Conservation (phyloP, 2,797 vertebrate genomes). For the Phataginus tetradactyla region DNA sequence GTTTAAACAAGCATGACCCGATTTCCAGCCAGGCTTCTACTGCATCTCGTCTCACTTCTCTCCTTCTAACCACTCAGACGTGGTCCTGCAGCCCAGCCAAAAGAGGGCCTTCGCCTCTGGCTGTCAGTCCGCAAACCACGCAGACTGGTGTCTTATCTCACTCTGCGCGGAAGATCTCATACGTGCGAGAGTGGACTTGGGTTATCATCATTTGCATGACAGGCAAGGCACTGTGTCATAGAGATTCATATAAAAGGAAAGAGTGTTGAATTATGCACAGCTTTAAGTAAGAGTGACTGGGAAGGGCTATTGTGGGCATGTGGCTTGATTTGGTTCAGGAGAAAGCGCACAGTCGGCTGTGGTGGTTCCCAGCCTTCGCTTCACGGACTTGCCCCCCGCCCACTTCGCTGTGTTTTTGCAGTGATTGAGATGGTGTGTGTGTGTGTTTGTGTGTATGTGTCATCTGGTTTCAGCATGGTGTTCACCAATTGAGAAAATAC, state of each 20-base stretch:
- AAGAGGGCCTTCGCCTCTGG: not conserved
- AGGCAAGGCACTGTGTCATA: not conserved
- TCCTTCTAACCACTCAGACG: not conserved
- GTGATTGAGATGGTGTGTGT: not conserved
- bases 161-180: rapidly evolving
- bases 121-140: not conserved
- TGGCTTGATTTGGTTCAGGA: not conserved
- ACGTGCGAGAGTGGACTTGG: not conserved
- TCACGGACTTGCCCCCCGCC: not conserved
- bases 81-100: not conserved
- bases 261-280: not conserved
- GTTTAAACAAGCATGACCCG: not conserved
- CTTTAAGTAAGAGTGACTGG: not conserved
- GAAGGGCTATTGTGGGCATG: too few relatives aligned
- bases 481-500: not conserved
- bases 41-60: not conserved
- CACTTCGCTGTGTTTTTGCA: not conserved
- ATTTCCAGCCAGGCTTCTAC: not conserved
- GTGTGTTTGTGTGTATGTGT: rapidly evolving
- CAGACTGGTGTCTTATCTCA: not conserved
- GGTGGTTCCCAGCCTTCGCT: not conserved
- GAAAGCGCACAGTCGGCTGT: not conserved
- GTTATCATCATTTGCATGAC: not conserved
- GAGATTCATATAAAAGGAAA: not conserved
- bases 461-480: not conserved